Evolutionary conservation across 2,797 vertebrate species (phyloP), one percentile per base, ranked within the genome.

Genomic region (Eleutherodactylus coqui): DNA sequence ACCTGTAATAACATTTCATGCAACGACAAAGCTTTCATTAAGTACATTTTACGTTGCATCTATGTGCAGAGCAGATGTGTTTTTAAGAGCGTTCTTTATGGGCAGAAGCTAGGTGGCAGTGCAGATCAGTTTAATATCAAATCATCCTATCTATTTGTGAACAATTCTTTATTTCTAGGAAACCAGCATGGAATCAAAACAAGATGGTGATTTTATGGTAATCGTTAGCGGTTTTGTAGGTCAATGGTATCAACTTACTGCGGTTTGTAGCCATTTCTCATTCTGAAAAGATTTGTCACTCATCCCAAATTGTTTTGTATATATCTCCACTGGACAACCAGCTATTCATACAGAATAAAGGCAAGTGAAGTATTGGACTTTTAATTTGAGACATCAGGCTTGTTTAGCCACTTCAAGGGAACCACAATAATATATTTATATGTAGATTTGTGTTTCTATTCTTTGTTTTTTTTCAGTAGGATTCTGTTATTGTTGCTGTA

Each of bases 31-130:
- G 21, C 29, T 55, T 53, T 77, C 17, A 55, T 55, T 24, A 13
- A 77, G 19, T 11, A 4, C 13, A n/a, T 77, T 24, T 55, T 51
- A 5, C 24, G 38, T 19, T 51, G 32, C 47, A 47, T 47, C 21
- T 47, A 19, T 24, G 38, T 79, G 55, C 14, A 67, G 58, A 47
- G 19, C 60, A 36, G 32, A 21, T 29, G 45, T 32, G 29, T n/a
- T 81, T 75, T 69, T 81, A 21, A 16, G 36, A 36, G 60, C 43
- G 51, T 19, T 85, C 32, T 19, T 34, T 79, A 60, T 29, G 76
- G 41, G 72, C 36, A 76, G 91, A 90, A 93, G 93, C 93, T 94
- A 95, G 94, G 90, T 94, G 93, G 93, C 94, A 94, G 87, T 93
- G 90, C 92, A 89, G 91, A 87, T 90, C 90, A 93, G 91, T 91